Evolutionary conservation across 92 coral and sea anemone genomes (phyloP).

Genomic region (Hydrozoanthus gracilis): DNA sequence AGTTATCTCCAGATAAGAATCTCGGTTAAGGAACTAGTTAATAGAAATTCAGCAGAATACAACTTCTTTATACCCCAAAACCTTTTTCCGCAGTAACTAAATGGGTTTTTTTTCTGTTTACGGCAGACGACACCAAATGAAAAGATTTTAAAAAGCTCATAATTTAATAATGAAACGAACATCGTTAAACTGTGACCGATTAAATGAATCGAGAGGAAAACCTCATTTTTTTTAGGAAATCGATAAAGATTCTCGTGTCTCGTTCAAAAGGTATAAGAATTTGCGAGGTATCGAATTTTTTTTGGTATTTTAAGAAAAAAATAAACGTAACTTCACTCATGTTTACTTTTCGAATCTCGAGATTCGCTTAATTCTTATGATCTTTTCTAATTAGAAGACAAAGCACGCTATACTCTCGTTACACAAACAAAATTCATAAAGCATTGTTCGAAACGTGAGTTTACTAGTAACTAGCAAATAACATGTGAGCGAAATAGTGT

Average conservation of each 20-base stretch:
- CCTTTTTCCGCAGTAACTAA: no score
- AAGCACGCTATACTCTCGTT: background rate
- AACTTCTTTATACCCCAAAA: no score
- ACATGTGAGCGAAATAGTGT: background rate
- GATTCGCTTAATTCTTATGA: slow-evolving; percentile 2
- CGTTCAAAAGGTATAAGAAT: no score
- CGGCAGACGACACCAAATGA: background rate
- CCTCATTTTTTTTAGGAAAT: no score
- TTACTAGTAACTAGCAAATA: background rate
- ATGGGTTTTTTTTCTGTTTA: no score
- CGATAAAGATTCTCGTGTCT: no score
- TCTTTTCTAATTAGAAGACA: background rate
- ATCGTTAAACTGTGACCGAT: background rate
- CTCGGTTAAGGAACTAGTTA: no score
- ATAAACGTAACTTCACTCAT: background rate
- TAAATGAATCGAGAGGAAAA: background rate
- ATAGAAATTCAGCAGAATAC: no score
- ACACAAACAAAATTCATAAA: background rate
- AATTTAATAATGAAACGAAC: slow-evolving; percentile 27
- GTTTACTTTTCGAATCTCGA: background rate
- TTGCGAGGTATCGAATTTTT: background rate
- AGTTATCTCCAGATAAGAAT: no score
- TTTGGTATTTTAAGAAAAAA: background rate
- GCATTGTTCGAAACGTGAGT: background rate
- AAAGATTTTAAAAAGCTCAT: slow-evolving; percentile 15